Base-by-base conservation (phyloP, 2,113 vertebrate genomes). In the Mastomys coucha region DNA sequence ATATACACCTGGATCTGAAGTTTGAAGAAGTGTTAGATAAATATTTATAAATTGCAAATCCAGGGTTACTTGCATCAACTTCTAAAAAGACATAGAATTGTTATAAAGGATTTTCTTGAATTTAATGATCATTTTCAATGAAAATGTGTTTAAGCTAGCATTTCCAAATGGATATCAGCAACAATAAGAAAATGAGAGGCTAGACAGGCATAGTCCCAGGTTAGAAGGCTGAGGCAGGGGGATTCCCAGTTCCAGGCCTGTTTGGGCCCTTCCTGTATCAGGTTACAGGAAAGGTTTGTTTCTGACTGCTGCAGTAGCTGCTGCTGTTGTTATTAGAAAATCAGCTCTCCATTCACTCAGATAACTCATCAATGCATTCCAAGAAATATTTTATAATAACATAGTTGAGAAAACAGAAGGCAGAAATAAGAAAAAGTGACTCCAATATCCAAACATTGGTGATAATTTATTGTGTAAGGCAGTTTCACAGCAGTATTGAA, bases 381-480 rank as follows among this genome's bases (percentile, higher is more conserved):
- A 82, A 58, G 28, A 93, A 86, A 84, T 17, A 26, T 94, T 92
- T 93, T 56, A 53, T 36, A 76, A 76, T 56, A 81, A 86, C 31
- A 70, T 42, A 93, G 24, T 76, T 24, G 91, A 89, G 24, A 88
- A 96, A 94, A 95, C 69, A 45, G 84, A 51, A 91, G 88, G 58
- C 42, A 95, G 78, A 96, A 96, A 96, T 93, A 88, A 96, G 24
- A 95, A 76, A 95, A 96, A 91, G 93, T 10, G 63, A 95, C 63
- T 82, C 63, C 42, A 92, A 80, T 39, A 56, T 93, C 90, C 91
- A 92, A 93, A 72, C 94, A 36, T 22, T 87, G 14, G 81, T 89
- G 92, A 42, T 39, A 89, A 91, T 97, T 97, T 98, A 98, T 98
- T 98, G 42, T 80, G 4, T 63, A 39, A 96, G 73, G 82, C 90